These are phyloP conservation scores for Artemia sinica DNA, from an alignment of 2,888 invertebrate species.

Conservation along the genomic window DNA sequence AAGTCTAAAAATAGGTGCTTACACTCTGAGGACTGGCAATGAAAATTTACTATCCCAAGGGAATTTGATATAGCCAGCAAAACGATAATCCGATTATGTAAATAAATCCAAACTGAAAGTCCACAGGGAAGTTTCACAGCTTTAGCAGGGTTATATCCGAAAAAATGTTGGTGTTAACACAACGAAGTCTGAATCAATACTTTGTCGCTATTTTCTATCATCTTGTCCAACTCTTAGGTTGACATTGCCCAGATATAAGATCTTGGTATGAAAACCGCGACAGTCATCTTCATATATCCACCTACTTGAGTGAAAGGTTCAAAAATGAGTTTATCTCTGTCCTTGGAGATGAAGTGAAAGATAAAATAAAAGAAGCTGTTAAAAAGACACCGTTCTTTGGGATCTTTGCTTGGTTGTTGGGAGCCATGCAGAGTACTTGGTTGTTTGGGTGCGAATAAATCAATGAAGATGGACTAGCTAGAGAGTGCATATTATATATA, in stretches of 20 bases:
- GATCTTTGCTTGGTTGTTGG: slow-evolving; percentile 7
- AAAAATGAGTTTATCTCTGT: slow-evolving; percentile 1
- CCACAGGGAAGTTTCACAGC: too few species aligned
- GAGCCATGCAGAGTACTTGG: too few species aligned
- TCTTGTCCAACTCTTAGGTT: not conserved
- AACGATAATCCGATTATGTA: too few species aligned
- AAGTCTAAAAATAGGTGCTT: too few species aligned
- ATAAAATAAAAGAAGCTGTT: slow-evolving; percentile 1
- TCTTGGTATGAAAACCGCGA: not conserved
- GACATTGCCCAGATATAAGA: not conserved
- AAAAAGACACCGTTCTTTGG: slow-evolving; percentile 10
- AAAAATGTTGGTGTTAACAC: too few species aligned
- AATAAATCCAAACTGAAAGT: too few species aligned
- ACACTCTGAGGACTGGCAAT: too few species aligned
- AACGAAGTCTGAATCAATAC: too few species aligned
- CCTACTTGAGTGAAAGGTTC: not conserved
- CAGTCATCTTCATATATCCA: not conserved
- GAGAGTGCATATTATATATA: not conserved
- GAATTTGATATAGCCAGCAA: too few species aligned
- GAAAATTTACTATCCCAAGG: too few species aligned
- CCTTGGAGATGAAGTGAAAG: slow-evolving; percentile 12
- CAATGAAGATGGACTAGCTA: not conserved
- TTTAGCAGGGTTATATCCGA: too few species aligned
- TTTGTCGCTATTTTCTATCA: too few species aligned
- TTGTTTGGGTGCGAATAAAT: not conserved